These are phyloP conservation scores for Lasioglossum malachurum DNA, from an alignment of 2,888 invertebrate species.

Conservation along the genomic window DNA sequence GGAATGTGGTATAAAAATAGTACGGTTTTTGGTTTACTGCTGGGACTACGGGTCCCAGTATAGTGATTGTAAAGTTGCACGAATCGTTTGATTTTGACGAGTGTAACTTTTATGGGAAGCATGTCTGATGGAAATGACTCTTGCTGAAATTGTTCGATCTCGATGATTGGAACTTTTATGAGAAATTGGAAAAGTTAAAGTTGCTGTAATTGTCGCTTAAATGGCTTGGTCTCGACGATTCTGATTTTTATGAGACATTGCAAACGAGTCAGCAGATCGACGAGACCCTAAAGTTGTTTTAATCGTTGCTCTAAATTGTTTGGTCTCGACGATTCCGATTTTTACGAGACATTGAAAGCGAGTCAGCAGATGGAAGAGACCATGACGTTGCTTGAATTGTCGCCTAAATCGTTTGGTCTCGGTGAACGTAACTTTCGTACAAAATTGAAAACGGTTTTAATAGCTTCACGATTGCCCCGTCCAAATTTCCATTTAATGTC, in stretches of 20 bases:
- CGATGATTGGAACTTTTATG: background rate
- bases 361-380: background rate
- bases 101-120: background rate
- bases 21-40: background rate
- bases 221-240: background rate
- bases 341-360: background rate
- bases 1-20: background rate
- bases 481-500: background rate
- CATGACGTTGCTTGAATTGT: background rate
- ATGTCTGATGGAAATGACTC: background rate
- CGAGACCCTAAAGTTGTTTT: background rate
- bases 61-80: background rate
- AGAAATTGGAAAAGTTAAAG: background rate
- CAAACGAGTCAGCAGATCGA: background rate
- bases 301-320: background rate
- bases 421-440: background rate
- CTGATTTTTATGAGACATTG: too few species aligned
- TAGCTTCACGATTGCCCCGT: background rate
- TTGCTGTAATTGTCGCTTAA: background rate
- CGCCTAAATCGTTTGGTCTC: background rate
- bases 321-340: background rate
- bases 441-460: background rate
- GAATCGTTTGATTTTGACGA: background rate
- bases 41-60: background rate
- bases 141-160: background rate